Percentiles rank a stretch among this genome's conserved stretches.
phyloP scores from a whole-genome alignment of 2,888 invertebrate genomes.

The Orthonevra nobilis region DNA sequence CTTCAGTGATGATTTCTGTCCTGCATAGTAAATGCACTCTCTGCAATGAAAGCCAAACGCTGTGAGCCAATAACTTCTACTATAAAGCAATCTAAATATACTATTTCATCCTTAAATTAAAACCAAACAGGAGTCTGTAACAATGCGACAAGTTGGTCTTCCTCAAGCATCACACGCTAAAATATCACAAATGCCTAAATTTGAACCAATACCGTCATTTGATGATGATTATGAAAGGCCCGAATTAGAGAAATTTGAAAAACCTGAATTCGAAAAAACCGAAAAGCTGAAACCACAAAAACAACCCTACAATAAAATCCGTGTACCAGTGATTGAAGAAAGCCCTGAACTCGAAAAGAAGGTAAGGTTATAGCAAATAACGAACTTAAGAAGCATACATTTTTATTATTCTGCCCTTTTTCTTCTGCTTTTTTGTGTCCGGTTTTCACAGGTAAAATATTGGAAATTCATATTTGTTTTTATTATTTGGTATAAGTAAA shows the following conservation, averaged over 20 bases:
- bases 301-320: conserved; percentile 63
- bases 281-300: conserved; percentile 72
- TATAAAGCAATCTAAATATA: not conserved
- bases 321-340: conserved; percentile 68
- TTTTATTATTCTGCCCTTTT: not conserved
- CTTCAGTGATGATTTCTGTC: not conserved
- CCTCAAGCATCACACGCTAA: conserved; percentile 76
- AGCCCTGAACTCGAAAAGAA: conserved; percentile 23
- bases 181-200: conserved; percentile 79
- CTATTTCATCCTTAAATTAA: not conserved
- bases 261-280: conserved; percentile 80
- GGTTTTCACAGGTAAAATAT: no score
- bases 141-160: conserved; percentile 75
- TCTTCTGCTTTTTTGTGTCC: not conserved
- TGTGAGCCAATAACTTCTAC: not conserved
- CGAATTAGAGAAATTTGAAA: conserved; percentile 85
- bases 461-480: no score
- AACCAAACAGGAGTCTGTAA: conserved; percentile 71
- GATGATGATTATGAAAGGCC: conserved; percentile 88
- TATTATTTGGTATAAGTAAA: no score
- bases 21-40: no score
- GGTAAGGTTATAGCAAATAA: conserved; percentile 36
- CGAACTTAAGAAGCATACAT: not conserved
- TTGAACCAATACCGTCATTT: conserved; percentile 82
- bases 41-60: conserved; percentile 7